Base-by-base conservation (phyloP, 2,888 invertebrate genomes). In the Exocentrus adspersus region DNA sequence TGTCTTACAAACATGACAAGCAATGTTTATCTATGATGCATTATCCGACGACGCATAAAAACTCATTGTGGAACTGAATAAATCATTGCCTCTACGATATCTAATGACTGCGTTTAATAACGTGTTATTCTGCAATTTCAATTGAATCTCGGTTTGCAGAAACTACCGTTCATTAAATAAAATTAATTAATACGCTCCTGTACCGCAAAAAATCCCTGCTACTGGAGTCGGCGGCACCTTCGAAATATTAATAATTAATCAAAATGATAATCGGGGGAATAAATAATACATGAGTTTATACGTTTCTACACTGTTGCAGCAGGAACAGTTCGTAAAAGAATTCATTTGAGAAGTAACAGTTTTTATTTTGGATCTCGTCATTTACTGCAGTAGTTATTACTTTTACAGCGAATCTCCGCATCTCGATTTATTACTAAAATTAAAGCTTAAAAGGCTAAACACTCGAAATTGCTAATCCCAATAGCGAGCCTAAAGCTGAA, bases 11-110 rank as follows among this genome's bases (percentile, higher is more conserved):
- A 30, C 57, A 46, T 57, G 57, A 57, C 57, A 57, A 46, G 46
- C 46, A 46, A 30, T 32, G 32, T 57, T 57, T 57, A 57, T 57
- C 57, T 45, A 57, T 57, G 57, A 57, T 57, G 32, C 57, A 57
- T 57, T 57, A 57, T 57, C 57, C 57, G 19, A 30, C n/a, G 10
- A 24, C 19, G 6, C 14, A 19, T n/a, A 57, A 57, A 32, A 32
- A 32, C 2, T 41, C 42, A 37, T 10, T 46, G 24, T 57, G 17
- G 10, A 57, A 20, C 32, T 46, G 32, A 30, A 57, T 46, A 32
- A 57, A 45, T 57, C 57, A 57, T 28, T 42, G n/a, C 28, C 37
- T 12, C 5, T 37, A n/a, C 12, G n/a, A 28, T 50, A 50, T 50
- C 28, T 28, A 50, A 12, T 57, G 46, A 57, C 57, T 57, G 57